Evolutionary conservation across 2,113 vertebrate genomes (phyloP), one percentile per base, ranked within the genome.

Genomic region (Ondatra zibethicus): DNA sequence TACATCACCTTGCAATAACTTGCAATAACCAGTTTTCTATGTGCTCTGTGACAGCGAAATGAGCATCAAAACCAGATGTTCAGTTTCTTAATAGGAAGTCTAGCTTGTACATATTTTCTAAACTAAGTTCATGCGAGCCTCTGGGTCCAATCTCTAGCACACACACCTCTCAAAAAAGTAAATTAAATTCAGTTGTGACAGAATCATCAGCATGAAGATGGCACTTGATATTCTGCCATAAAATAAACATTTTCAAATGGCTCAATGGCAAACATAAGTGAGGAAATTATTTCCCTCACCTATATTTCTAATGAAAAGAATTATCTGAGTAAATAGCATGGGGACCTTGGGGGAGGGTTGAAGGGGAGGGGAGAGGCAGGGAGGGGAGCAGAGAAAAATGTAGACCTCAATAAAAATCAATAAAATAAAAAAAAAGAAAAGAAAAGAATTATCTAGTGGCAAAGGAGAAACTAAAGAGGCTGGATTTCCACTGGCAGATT

Each of bases 231-330:
- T 17, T 50, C 77, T 87, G 33, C 12, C 85, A n/a, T 9, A 14
- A 0, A 47, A 27, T 19, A 23, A 17, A 31, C 0, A 33, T 23
- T 73, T 92, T 76, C 68, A 31, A 61, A 1, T 25, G 8, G 23
- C 82, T 94, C 63, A 85, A 27, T 17, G 66, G 68, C 36, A 25
- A 55, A 66, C 61, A 39, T 19, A 73, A 90, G 82, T n/a, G 47
- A 90, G 90, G 93, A 97, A 13, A 23, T 7, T 61, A 47, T 84
- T 93, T 42, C 25, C 8, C 17, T 94, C 89, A 29, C 78, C 80
- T 78, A 19, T 1, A n/a, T 85, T 92, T 96, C 80, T 61, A 19
- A 61, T 80, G 47, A 73, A 75, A 94, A 93, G 93, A 86, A 68
- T 73, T 73, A 75, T 61, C 65, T 50, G 19, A 58, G 55, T 58